A percentile compares a stretch with the other conserved stretches of the same genome.
These are phyloP conservation scores for Ectemnius continuus DNA, from an alignment of 2,888 invertebrate species.

Conservation along the genomic window DNA sequence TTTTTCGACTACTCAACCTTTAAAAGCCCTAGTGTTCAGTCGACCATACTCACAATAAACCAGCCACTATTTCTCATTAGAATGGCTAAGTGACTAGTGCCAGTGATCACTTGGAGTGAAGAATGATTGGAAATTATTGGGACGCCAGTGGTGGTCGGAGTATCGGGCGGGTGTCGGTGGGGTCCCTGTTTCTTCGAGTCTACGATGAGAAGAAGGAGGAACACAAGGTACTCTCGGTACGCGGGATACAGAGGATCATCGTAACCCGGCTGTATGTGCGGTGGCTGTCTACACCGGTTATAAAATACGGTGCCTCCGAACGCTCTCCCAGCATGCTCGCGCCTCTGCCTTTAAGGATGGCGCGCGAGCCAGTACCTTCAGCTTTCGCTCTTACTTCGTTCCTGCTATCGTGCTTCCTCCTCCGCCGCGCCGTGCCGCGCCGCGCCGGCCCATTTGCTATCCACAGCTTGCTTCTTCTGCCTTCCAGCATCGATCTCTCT, in stretches of 20 bases:
- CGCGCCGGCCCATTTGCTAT: neutral
- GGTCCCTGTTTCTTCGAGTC: constrained; percentile 24
- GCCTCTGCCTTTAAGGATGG: constrained; percentile 53
- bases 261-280: constrained; percentile 47
- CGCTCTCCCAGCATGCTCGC: constrained; percentile 59
- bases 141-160: constrained; percentile 30
- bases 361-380: constrained; percentile 36
- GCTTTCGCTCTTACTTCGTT: constrained; percentile 12
- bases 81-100: neutral
- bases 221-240: constrained; percentile 22
- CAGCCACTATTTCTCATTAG: too few relatives aligned
- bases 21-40: too few relatives aligned
- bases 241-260: constrained; percentile 13
- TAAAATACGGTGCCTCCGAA: constrained; percentile 65
- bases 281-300: constrained; percentile 69
- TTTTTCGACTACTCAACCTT: too few relatives aligned
- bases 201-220: constrained; percentile 29
- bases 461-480: constrained; percentile 5
- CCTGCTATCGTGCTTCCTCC: constrained; percentile 36
- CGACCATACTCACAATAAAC: too few relatives aligned
- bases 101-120: neutral
- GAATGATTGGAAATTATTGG: constrained; percentile 25
- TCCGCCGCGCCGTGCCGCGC: too few relatives aligned
- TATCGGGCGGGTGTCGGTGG: constrained; percentile 38
- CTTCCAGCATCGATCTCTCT: constrained; percentile 37